Conservation (phyloP, 2,888 invertebrate species). For the Eurois occulta region DNA sequence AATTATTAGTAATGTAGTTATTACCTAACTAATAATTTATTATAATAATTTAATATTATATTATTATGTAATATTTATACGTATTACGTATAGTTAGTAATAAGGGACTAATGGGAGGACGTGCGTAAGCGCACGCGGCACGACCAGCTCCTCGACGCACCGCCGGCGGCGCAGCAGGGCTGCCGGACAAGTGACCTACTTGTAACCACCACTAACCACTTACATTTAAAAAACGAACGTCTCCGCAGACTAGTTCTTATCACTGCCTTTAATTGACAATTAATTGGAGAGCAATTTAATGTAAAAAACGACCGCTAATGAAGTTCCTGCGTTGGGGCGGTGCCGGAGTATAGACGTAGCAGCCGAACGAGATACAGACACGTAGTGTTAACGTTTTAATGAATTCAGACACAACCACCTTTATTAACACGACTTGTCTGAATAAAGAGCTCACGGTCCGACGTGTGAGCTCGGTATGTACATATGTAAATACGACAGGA, state of each 20-base stretch:
- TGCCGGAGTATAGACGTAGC: conserved; percentile 7
- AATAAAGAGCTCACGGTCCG: conserved; percentile 38
- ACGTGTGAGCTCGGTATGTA: conserved; percentile 41
- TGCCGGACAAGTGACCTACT: neutral
- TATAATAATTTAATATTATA: no score
- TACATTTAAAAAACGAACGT: conserved; percentile 41
- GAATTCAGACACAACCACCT: conserved; percentile 60
- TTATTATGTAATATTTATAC: no score
- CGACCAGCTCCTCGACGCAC: neutral
- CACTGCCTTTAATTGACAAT: conserved; percentile 29
- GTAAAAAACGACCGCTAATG: conserved; percentile 12
- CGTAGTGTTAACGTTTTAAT: conserved; percentile 35
- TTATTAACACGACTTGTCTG: conserved; percentile 41
- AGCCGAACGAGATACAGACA: conserved; percentile 18
- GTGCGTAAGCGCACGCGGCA: conserved; percentile 5
- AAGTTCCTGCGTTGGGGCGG: conserved; percentile 8
- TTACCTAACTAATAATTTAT: no score
- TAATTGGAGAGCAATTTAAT: conserved; percentile 20
- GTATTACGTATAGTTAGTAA: conserved; percentile 1
- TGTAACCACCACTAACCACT: conserved; percentile 56
- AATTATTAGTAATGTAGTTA: conserved; percentile 14
- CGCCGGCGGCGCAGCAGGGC: neutral
- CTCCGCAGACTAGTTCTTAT: conserved; percentile 14
- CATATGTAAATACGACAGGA: conserved; percentile 49
- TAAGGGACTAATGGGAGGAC: neutral